phyloP scores from a whole-genome alignment of 2,888 invertebrate genomes.

The Listrodromus nycthemerus region DNA sequence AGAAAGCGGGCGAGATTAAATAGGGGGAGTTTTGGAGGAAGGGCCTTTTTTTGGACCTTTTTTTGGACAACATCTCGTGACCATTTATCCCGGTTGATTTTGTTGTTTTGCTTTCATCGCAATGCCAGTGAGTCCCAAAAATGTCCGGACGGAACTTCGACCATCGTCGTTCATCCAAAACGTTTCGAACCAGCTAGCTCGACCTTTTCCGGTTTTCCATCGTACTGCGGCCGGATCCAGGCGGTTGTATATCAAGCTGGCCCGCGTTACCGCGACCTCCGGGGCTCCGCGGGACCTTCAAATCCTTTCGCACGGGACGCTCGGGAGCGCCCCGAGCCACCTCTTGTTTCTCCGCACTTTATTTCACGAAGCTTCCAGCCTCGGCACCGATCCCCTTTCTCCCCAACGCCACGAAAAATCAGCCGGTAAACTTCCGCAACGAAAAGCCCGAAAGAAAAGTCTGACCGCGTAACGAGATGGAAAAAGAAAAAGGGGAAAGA shows the following conservation, averaged over 20 bases:
- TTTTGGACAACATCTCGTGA: neutral
- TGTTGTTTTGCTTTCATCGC: neutral
- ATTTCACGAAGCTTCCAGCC: conserved; percentile 35
- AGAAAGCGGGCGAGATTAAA: too few species aligned
- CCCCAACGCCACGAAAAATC: conserved; percentile 24
- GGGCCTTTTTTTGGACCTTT: too few species aligned
- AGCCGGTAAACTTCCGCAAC: conserved; percentile 33
- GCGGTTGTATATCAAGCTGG: conserved; percentile 65
- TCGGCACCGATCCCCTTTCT: neutral
- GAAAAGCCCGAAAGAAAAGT: conserved; percentile 26
- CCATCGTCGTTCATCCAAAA: neutral
- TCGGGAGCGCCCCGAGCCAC: conserved; percentile 42
- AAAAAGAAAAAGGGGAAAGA: conserved; percentile 7
- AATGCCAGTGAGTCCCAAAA: neutral
- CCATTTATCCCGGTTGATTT: neutral
- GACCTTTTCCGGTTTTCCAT: conserved; percentile 36
- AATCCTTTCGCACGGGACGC: conserved; percentile 67
- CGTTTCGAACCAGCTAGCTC: conserved; percentile 34
- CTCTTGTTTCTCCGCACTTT: conserved; percentile 42
- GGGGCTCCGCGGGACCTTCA: conserved; percentile 64
- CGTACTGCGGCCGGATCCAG: conserved; percentile 54
- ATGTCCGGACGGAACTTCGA: neutral
- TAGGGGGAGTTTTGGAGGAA: too few species aligned
- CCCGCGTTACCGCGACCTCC: conserved; percentile 63
- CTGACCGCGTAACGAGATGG: conserved; percentile 30